Conservation (phyloP, 2,797 vertebrate genomes). For the Pseudocheirus occidentalis region DNA sequence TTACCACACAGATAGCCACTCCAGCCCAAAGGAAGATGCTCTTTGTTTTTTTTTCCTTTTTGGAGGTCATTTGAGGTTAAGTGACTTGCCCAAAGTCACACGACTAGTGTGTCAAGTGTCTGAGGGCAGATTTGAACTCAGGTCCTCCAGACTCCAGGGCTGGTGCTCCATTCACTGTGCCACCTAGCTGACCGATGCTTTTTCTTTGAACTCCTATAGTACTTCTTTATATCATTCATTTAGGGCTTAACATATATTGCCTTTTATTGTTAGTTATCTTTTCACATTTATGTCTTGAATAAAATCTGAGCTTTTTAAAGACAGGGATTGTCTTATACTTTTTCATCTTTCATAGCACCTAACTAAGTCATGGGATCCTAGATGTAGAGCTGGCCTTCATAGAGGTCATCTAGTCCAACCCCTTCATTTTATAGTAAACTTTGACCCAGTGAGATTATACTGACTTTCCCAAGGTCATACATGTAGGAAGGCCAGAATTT, state of each 20-base stretch:
- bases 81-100: no score
- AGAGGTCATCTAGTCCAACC: not conserved
- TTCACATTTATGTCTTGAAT: not conserved
- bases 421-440: not conserved
- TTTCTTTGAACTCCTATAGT: not conserved
- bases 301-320: not conserved
- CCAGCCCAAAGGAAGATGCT: not conserved
- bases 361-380: not conserved
- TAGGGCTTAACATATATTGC: not conserved
- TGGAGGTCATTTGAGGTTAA: no score
- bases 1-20: not conserved
- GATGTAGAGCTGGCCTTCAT: not conserved
- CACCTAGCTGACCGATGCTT: no score
- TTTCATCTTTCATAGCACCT: not conserved
- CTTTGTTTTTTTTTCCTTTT: no score
- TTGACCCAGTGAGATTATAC: not conserved
- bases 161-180: no score
- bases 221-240: not conserved
- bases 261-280: not conserved
- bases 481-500: not conserved
- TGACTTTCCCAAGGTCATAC: not conserved
- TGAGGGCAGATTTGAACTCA: no score
- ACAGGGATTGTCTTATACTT: not conserved
- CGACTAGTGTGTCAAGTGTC: no score
- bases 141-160: no score